Evolutionary conservation across 2,113 vertebrate species (phyloP).

Genomic region (Lagopus muta): DNA sequence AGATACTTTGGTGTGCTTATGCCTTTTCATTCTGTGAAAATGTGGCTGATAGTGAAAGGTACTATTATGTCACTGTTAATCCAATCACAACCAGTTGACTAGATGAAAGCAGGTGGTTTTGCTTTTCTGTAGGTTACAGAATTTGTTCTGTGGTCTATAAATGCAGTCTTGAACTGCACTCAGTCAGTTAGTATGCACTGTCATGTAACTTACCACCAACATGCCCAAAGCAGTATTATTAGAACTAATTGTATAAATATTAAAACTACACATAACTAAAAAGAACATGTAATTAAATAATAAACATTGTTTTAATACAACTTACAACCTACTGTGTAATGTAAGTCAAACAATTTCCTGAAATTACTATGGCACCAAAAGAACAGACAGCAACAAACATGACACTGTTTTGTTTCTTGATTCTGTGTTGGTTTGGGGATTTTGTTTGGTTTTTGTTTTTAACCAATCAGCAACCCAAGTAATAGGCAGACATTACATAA

Average conservation of each 20-base stretch:
- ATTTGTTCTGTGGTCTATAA: neutral
- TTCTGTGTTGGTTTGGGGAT: neutral
- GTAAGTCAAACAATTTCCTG: neutral
- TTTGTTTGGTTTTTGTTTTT: neutral
- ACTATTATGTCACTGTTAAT: neutral
- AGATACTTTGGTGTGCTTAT: neutral
- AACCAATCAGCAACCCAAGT: neutral
- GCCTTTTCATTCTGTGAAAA: neutral
- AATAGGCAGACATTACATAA: neutral
- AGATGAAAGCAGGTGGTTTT: constrained; percentile 16
- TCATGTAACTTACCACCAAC: neutral
- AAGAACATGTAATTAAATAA: neutral
- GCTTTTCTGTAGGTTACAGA: neutral
- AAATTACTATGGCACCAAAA: neutral
- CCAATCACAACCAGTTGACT: neutral
- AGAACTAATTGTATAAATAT: neutral
- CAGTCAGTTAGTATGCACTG: neutral
- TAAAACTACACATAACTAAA: neutral
- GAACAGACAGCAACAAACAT: neutral
- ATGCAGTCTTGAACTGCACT: neutral
- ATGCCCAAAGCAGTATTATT: neutral
- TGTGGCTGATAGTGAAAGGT: neutral
- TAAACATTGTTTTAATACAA: neutral
- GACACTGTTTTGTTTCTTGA: neutral
- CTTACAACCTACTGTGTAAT: too few species aligned